Evolutionary conservation across 2,113 vertebrate genomes (phyloP).

Genomic region (Periophthalmus modestus): DNA sequence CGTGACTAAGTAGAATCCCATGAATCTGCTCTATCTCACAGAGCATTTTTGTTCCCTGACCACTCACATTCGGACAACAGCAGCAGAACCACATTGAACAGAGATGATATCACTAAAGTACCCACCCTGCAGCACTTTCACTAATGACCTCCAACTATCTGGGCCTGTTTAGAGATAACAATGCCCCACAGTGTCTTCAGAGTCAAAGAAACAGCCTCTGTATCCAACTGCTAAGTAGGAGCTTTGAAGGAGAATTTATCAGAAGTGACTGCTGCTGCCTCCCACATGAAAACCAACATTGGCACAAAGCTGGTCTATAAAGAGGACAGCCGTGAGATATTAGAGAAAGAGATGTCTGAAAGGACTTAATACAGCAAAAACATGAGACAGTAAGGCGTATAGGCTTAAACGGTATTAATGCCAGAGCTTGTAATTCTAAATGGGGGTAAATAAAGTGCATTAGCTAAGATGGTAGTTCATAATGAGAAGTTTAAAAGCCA

Average conservation of each 20-base stretch:
- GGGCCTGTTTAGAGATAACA: neutral
- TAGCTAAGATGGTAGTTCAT: neutral
- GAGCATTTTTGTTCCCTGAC: slow-evolving; percentile 30
- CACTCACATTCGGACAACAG: slow-evolving; percentile 10
- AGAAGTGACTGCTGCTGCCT: neutral
- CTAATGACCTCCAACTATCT: slow-evolving; percentile 3
- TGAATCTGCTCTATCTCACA: slow-evolving; percentile 4
- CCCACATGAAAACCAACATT: slow-evolving; percentile 3
- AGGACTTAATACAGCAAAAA: neutral
- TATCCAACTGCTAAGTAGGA: neutral
- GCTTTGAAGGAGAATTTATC: slow-evolving; percentile 4
- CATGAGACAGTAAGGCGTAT: neutral
- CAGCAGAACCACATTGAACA: slow-evolving; percentile 24
- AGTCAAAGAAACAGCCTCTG: neutral
- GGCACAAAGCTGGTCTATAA: slow-evolving; percentile 9
- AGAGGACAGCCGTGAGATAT: slow-evolving; percentile 3
- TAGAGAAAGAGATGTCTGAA: neutral
- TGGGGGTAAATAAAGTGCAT: slow-evolving; percentile 1
- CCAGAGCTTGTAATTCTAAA: neutral
- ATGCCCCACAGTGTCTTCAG: neutral
- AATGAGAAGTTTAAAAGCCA: neutral
- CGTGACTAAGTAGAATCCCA: slow-evolving; percentile 13
- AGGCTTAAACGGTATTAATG: neutral
- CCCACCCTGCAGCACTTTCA: slow-evolving; percentile 9
- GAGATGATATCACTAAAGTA: slow-evolving; percentile 33